Base-by-base conservation (phyloP, 2,797 vertebrate species). In the Pempheris klunzingeri region DNA sequence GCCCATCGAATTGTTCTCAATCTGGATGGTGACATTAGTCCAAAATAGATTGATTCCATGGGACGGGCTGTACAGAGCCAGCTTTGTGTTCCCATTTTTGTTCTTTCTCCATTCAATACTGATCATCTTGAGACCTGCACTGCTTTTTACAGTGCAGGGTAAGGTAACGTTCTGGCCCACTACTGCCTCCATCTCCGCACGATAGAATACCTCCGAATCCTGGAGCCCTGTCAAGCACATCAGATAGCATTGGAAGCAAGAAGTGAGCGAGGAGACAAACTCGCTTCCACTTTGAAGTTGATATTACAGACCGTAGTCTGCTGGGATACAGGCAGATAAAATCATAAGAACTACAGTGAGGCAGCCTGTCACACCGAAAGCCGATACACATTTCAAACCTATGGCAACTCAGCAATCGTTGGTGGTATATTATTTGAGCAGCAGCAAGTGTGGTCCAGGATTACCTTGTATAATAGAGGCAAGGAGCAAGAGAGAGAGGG, bases 391-490 rank as follows among this genome's bases (percentile, higher is more conserved):
- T 63, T 71, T 74, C 32, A 85, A 81, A 71, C 71, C 63, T 64
- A 17, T 5, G 28, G n/a, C 54, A 49, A 77, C 71, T 24, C 70
- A 52, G 38, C 26, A 24, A 69, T 66, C 13, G 50, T 41, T 26
- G 24, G 64, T 52, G 36, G 15, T 57, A 62, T 71, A 64, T 82
- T 58, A 81, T 41, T 79, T 34, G 59, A 74, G 22, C 28, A 47
- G 5, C 38, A 47, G 36, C 46, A 67, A 52, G 80, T 60, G 49
- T 75, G 57, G 64, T 81, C 62, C 59, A 53, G 52, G 55, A 88
- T 93, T 93, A 95, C 94, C 94, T 93, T 89, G 87, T 77, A 70
- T 77, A 47, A 90, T 36, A 28, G 73, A 84, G 47, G 80, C 64
- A 58, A 90, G 80, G 6, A 93, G 57, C 36, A 94, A 76, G 67